phyloP scores from a whole-genome alignment of 2,797 vertebrate species.

The Balearica regulorum region DNA sequence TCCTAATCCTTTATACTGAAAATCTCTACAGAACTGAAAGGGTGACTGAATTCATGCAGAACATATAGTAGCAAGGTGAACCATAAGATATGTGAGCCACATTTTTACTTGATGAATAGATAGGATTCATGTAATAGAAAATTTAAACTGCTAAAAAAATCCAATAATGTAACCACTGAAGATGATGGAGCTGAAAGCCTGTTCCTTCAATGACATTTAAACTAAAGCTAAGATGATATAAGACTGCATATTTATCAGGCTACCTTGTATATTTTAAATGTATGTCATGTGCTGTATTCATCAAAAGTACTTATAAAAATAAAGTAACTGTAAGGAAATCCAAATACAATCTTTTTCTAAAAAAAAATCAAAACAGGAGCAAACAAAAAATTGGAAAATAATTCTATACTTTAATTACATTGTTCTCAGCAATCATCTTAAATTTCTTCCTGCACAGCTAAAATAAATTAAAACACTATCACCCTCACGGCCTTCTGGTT shows the following conservation, averaged over 20 bases:
- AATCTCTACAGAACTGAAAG: slow-evolving; percentile 16
- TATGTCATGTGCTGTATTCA: background rate
- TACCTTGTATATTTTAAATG: background rate
- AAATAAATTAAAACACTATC: slow-evolving; percentile 41
- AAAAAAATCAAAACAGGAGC: background rate
- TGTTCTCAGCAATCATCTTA: background rate
- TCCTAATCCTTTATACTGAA: background rate
- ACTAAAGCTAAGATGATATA: background rate
- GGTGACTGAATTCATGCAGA: slow-evolving; percentile 16
- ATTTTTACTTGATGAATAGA: slow-evolving; percentile 43
- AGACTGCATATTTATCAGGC: background rate
- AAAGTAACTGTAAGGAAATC: background rate
- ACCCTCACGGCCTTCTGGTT: background rate
- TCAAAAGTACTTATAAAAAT: background rate
- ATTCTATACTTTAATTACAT: background rate
- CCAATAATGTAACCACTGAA: slow-evolving; percentile 10
- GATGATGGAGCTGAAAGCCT: slow-evolving; percentile 21
- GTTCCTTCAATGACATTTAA: slow-evolving; percentile 21
- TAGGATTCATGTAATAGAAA: slow-evolving; percentile 26
- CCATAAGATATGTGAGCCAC: background rate
- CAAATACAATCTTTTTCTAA: background rate
- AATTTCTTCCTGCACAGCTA: background rate
- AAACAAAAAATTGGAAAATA: background rate
- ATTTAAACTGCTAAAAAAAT: slow-evolving; percentile 24
- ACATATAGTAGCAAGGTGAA: slow-evolving; percentile 2